These are phyloP conservation scores for Cherax quadricarinatus DNA, from an alignment of 1,140 invertebrate species.

Conservation along the genomic window DNA sequence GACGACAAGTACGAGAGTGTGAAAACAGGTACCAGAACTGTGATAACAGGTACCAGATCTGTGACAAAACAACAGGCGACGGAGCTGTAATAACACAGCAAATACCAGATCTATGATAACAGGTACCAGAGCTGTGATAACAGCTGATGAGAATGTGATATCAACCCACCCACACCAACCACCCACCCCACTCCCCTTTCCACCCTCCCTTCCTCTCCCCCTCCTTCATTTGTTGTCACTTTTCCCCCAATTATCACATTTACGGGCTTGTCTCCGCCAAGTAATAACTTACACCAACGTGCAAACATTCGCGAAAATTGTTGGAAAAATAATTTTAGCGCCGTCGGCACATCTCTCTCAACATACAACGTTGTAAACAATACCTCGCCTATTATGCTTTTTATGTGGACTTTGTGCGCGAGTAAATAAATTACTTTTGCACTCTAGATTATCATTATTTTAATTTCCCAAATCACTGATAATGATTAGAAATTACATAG, in stretches of 20 bases:
- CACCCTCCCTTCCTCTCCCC: neutral
- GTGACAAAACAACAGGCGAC: neutral
- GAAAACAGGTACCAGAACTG: too few species aligned
- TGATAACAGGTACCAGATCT: too few species aligned
- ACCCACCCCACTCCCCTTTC: neutral
- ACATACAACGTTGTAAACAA: neutral
- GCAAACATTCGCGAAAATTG: slow-evolving; percentile 4
- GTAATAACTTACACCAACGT: neutral
- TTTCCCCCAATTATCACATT: neutral
- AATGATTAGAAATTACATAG: slow-evolving; percentile 43
- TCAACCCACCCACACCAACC: too few species aligned
- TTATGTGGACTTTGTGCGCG: slow-evolving; percentile 23
- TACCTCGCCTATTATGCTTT: neutral
- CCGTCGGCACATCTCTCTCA: neutral
- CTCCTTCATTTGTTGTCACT: neutral
- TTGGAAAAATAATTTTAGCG: neutral
- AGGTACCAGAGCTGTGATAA: neutral
- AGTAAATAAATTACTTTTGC: slow-evolving; percentile 36
- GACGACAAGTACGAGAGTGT: neutral
- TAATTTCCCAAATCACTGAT: slow-evolving; percentile 50
- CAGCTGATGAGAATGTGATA: too few species aligned
- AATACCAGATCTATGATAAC: neutral
- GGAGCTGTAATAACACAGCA: neutral
- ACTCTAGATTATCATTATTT: slow-evolving; percentile 44
- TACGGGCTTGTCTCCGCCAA: neutral